Evolutionary conservation across 2,113 vertebrate genomes (phyloP).

Genomic region (Numida meleagris): DNA sequence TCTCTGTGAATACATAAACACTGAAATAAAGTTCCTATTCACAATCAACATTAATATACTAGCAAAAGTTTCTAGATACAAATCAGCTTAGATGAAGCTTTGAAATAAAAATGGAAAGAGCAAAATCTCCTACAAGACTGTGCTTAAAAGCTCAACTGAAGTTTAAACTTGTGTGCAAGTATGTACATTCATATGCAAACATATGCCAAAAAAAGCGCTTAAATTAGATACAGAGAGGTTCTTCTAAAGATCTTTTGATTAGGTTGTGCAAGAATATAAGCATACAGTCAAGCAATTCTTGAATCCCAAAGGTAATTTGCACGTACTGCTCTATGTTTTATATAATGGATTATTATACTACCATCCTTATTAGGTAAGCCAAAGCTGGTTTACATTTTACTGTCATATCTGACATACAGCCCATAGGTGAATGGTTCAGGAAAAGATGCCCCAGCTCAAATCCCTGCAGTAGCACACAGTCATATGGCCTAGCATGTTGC

Average conservation of each 20-base stretch:
- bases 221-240: not conserved
- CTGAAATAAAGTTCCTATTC: not conserved
- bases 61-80: not conserved
- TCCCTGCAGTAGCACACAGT: not conserved
- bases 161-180: not conserved
- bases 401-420: not conserved
- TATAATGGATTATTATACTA: not conserved
- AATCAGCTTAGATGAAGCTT: not conserved
- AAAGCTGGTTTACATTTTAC: not conserved
- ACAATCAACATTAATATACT: not conserved
- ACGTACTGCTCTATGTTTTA: not conserved
- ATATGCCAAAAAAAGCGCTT: not conserved
- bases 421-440: not conserved
- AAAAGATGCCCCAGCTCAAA: not conserved
- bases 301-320: not conserved
- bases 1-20: not conserved
- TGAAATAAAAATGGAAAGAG: not conserved
- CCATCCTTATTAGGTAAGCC: not conserved
- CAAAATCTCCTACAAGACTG: not conserved
- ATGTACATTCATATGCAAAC: not conserved
- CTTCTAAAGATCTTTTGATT: not conserved
- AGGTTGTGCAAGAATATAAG: not conserved
- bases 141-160: not conserved
- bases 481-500: not conserved
- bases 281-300: not conserved